Evolutionary conservation across 2,797 vertebrate species (phyloP).

Genomic region (Knipowitschia caucasica): DNA sequence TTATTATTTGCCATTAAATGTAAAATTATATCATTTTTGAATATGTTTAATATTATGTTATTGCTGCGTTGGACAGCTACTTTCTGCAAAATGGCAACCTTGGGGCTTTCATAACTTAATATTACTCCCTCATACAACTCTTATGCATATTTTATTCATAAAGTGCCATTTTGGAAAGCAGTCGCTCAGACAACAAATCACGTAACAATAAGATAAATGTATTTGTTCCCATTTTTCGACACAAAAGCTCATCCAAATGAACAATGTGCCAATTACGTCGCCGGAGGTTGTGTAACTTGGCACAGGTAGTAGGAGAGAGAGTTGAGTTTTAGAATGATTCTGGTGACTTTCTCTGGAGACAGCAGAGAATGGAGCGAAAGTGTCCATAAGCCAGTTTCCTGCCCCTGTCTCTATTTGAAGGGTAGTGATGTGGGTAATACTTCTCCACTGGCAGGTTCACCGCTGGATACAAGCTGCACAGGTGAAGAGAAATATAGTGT

Average conservation of each 20-base stretch:
- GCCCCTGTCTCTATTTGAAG: constrained; percentile 52
- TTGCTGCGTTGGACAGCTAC: not conserved
- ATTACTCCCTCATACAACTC: not conserved
- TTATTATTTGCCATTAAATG: not conserved
- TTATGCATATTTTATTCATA: constrained; percentile 6
- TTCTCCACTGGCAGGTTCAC: constrained; percentile 34
- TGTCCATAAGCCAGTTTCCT: constrained; percentile 41
- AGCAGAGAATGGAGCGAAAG: constrained; percentile 35
- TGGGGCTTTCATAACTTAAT: constrained; percentile 4
- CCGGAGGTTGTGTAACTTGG: constrained; percentile 15
- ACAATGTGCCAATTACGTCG: not conserved
- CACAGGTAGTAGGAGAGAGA: constrained; percentile 21
- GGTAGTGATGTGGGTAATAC: constrained; percentile 55
- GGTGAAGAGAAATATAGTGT: constrained; percentile 35
- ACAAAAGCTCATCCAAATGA: constrained; percentile 17
- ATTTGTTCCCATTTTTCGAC: constrained; percentile 23
- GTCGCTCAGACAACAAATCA: not conserved
- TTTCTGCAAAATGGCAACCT: constrained; percentile 1
- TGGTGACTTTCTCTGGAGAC: constrained; percentile 46
- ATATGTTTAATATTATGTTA: not conserved
- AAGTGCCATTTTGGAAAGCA: constrained; percentile 1
- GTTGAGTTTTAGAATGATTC: constrained; percentile 40
- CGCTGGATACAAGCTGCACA: constrained; percentile 30
- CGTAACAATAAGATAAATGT: constrained; percentile 8
- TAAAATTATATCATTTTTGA: not conserved